Percentiles rank a stretch among this genome's conserved stretches.
These are phyloP conservation scores for Henricia sp. DNA, from an alignment of 53 echinoderm and acorn worm species.

Conservation along the genomic window DNA sequence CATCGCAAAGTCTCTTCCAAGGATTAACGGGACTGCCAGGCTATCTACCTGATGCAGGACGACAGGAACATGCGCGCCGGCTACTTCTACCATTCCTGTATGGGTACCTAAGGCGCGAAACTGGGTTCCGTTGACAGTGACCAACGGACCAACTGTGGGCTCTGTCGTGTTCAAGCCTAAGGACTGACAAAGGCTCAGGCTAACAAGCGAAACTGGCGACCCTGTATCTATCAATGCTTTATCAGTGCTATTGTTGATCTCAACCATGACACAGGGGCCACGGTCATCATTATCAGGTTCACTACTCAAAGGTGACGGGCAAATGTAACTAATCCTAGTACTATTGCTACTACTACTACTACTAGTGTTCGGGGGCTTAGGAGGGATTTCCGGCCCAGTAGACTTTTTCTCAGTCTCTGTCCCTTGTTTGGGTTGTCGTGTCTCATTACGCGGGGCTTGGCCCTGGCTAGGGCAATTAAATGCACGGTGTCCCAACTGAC, in stretches of 20 bases:
- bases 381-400: not conserved
- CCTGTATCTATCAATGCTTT: constrained; percentile 5
- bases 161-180: not conserved
- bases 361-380: not conserved
- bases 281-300: not conserved
- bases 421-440: not conserved
- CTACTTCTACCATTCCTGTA: constrained; percentile 12
- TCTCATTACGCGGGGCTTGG: not conserved
- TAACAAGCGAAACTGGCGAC: not conserved
- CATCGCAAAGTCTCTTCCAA: constrained; percentile 34
- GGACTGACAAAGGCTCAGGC: not conserved
- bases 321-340: not conserved
- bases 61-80: not conserved
- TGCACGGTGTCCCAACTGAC: not conserved
- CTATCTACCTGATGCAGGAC: not conserved
- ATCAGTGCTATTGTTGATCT: not conserved
- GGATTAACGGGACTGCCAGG: constrained; percentile 21
- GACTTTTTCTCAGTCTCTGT: not conserved
- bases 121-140: not conserved
- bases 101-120: not conserved
- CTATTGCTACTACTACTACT: not conserved
- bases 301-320: not conserved
- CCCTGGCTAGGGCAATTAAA: not conserved
- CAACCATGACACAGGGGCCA: not conserved
- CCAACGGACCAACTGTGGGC: not conserved